Conservation (phyloP, 2,888 invertebrate genomes). For the Nomada lathburiana region DNA sequence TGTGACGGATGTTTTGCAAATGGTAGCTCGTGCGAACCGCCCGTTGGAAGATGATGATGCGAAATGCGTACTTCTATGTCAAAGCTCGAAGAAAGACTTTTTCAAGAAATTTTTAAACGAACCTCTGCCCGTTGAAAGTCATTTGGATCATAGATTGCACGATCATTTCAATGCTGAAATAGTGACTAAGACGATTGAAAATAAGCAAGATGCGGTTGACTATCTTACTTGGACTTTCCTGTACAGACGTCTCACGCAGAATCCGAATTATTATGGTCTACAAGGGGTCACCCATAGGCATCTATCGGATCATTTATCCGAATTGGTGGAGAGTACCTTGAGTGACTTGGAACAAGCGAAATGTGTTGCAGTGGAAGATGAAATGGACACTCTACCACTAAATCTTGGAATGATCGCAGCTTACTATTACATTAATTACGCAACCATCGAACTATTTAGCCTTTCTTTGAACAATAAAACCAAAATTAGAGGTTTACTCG, state of each 20-base stretch:
- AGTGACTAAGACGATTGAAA: slow-evolving; percentile 99
- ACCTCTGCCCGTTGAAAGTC: slow-evolving; percentile 98
- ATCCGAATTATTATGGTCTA: slow-evolving; percentile 99
- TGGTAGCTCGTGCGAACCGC: slow-evolving; percentile 98
- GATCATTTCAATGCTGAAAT: slow-evolving; percentile 99
- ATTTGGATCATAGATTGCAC: slow-evolving; percentile 98
- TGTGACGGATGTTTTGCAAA: slow-evolving; percentile 98
- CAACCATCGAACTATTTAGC: slow-evolving; percentile 99
- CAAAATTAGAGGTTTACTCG: slow-evolving; percentile 97
- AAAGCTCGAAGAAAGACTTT: slow-evolving; percentile 98
- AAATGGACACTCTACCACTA: slow-evolving; percentile 98
- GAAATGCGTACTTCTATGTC: slow-evolving; percentile 98
- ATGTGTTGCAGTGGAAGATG: slow-evolving; percentile 98
- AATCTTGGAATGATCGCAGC: slow-evolving; percentile 99
- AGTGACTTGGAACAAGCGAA: slow-evolving; percentile 97
- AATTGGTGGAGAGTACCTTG: slow-evolving; percentile 98
- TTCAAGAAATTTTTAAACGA: slow-evolving; percentile 99
- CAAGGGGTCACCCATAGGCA: slow-evolving; percentile 99
- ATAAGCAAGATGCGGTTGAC: slow-evolving; percentile 99
- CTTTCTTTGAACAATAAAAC: slow-evolving; percentile 98
- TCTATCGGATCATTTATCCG: slow-evolving; percentile 98
- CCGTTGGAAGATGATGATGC: slow-evolving; percentile 96
- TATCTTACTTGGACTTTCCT: slow-evolving; percentile 99
- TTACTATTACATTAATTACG: slow-evolving; percentile 99
- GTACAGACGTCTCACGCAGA: slow-evolving; percentile 98